phyloP scores from a whole-genome alignment of 2,888 invertebrate species.

The Tinea trinotella region DNA sequence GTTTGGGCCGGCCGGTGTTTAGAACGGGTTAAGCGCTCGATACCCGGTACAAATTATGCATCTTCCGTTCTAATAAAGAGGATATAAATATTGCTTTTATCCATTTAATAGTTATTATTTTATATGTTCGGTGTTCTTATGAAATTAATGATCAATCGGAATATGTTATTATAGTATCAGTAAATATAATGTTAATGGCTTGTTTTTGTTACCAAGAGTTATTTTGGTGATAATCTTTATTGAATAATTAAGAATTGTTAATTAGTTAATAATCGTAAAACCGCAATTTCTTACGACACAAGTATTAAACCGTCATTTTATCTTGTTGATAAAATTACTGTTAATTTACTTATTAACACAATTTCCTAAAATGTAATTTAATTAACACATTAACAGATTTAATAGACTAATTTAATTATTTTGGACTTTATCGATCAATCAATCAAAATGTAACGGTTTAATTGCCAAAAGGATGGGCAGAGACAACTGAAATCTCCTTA shows the following conservation, averaged over 20 bases:
- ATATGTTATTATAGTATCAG: neutral
- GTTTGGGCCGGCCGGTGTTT: neutral
- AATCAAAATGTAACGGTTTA: too few species aligned
- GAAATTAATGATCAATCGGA: neutral
- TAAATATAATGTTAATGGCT: neutral
- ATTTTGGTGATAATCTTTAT: neutral
- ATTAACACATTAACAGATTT: neutral
- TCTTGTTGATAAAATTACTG: slow-evolving; percentile 3
- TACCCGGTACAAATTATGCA: slow-evolving; percentile 12
- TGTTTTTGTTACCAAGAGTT: neutral
- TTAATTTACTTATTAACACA: neutral
- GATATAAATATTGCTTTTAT: neutral
- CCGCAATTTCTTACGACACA: slow-evolving; percentile 1
- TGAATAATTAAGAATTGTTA: slow-evolving; percentile 2
- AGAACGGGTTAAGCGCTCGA: slow-evolving; percentile 8
- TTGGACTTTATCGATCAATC: too few species aligned
- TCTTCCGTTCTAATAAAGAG: neutral
- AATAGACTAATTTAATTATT: too few species aligned
- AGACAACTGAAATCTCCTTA: too few species aligned
- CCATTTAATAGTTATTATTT: slow-evolving; percentile 3
- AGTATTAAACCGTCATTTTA: neutral
- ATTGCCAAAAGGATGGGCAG: too few species aligned
- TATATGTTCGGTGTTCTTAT: neutral
- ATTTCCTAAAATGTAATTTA: neutral
- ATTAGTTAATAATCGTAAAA: neutral